Evolutionary conservation across 2,888 invertebrate genomes (phyloP).

Genomic region (Brachylomia viminalis): DNA sequence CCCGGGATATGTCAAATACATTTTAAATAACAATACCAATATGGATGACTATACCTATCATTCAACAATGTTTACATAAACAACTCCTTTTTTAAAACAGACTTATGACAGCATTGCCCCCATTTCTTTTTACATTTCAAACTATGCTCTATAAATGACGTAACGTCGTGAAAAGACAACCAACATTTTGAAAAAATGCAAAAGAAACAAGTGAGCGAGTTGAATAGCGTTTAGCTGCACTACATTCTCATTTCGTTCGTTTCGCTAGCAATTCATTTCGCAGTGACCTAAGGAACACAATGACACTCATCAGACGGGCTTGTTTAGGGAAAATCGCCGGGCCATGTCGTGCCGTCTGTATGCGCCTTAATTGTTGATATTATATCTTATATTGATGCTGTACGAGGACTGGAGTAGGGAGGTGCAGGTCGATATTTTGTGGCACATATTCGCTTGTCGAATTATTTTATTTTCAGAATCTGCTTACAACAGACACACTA

Average conservation of each 20-base stretch:
- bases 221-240: slow-evolving; percentile 63
- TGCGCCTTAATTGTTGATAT: slow-evolving; percentile 79
- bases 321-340: slow-evolving; percentile 82
- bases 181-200: slow-evolving; percentile 44
- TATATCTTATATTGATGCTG: slow-evolving; percentile 55
- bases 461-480: no score
- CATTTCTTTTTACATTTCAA: not conserved
- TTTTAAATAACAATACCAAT: not conserved
- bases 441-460: not conserved
- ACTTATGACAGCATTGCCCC: not conserved
- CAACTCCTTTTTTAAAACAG: not conserved
- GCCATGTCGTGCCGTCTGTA: slow-evolving; percentile 71
- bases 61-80: not conserved
- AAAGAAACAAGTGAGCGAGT: slow-evolving; percentile 42
- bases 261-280: slow-evolving; percentile 62
- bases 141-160: slow-evolving; percentile 1
- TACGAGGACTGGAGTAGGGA: not conserved
- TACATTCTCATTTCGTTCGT: slow-evolving; percentile 59
- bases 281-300: slow-evolving; percentile 76
- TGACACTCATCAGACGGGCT: slow-evolving; percentile 86
- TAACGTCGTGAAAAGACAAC: slow-evolving; percentile 34
- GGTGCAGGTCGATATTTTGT: not conserved
- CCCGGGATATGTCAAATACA: not conserved
- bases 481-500: no score
- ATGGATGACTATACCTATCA: not conserved